Base-by-base conservation (phyloP, 1,140 invertebrate genomes). In the Zophobas morio region DNA sequence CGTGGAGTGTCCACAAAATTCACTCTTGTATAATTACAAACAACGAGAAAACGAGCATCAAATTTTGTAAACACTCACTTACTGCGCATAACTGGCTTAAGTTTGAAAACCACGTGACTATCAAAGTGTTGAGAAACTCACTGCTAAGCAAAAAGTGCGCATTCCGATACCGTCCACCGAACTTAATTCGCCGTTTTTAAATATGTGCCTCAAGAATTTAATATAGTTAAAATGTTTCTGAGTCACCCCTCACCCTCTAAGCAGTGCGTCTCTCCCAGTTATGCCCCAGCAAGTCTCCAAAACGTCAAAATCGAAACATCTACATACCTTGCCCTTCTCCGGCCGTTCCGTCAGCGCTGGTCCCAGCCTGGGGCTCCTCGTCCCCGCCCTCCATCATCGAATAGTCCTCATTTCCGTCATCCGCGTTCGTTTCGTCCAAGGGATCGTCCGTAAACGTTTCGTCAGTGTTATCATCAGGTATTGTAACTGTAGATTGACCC, bases 251-350 rank as follows among this genome's bases (percentile, higher is more conserved):
- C 20, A 20, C 20, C 20, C 20, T 20, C 20, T 46, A 46, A 46
- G 42, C 3, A 54, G 34, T 54, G 20, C 35, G 53, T 54, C 36
- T 66, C 60, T 66, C 60, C 39, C 60, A 66, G 60, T 66, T 47
- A 66, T 40, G 60, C 33, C 1, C 0, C 60, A 42, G 42, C 60
- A 42, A 51, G 42, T 6, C 32, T 35, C 49, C 36, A 35, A 51
- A 20, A 6, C 37, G 35, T 3, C 1, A 51, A 66, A 66, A 66
- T 66, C 1, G 8, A 51, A 63, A 39, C 57, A 66, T 72, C 1
- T 74, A 84, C 84, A 81, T 84, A 85, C 84, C 84, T 85, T 85
- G 84, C 79, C 81, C 80, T 82, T 84, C 83, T n/a, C 82, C 83
- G 36, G 80, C 74, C 37, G 60, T 32, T 33, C 78, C 81, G 36